Evolutionary conservation across 2,797 vertebrate genomes (phyloP).

Genomic region (Pangasius djambal): DNA sequence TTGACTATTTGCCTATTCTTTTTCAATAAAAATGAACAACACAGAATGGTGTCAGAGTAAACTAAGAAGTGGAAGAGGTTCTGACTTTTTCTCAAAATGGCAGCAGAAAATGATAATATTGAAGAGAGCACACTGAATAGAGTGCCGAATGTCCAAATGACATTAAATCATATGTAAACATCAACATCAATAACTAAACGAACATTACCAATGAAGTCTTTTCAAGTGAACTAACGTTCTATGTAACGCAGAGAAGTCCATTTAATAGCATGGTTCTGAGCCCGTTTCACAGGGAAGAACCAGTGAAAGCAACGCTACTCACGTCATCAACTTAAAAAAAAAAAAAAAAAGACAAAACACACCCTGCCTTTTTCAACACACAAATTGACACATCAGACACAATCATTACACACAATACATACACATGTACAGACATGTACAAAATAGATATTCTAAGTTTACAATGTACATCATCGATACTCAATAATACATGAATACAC

Average conservation of each 20-base stretch:
- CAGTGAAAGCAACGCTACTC: conserved; percentile 30
- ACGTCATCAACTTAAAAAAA: conserved; percentile 44
- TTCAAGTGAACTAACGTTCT: conserved; percentile 19
- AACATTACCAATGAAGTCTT: conserved; percentile 37
- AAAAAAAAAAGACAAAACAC: conserved; percentile 38
- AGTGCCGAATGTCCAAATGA: conserved; percentile 35
- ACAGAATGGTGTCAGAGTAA: conserved; percentile 31
- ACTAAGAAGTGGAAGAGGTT: conserved; percentile 32
- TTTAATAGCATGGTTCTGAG: conserved; percentile 28
- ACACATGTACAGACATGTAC: conserved; percentile 74
- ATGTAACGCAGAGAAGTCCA: conserved; percentile 20
- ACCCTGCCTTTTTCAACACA: conserved; percentile 47
- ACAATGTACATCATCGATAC: conserved; percentile 60
- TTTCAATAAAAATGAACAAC: conserved; percentile 32
- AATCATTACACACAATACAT: conserved; percentile 62
- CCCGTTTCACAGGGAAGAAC: conserved; percentile 34
- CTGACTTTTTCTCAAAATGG: conserved; percentile 33
- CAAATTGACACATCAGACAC: conserved; percentile 44
- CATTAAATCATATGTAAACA: conserved; percentile 21
- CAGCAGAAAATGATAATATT: conserved; percentile 53
- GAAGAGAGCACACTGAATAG: conserved; percentile 36
- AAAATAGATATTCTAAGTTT: conserved; percentile 71
- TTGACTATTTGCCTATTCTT: not conserved
- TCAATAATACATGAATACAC: conserved; percentile 74
- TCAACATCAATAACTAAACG: conserved; percentile 35